A percentile compares a stretch with the other conserved stretches of the same genome.
These are phyloP conservation scores for Macropodus opercularis DNA, from an alignment of 2,797 vertebrate species.

Conservation along the genomic window DNA sequence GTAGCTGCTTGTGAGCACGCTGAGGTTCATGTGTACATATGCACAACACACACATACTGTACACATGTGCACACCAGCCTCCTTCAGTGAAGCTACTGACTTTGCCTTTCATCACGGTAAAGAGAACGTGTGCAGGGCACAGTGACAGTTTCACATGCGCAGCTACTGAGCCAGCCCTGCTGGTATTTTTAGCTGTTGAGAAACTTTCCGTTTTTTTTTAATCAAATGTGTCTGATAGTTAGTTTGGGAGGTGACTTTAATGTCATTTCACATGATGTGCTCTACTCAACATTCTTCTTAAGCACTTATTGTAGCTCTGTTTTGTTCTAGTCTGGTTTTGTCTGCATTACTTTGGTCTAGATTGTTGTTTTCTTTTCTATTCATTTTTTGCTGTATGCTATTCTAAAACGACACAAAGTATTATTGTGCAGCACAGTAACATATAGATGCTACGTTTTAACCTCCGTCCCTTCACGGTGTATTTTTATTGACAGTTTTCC, in stretches of 20 bases:
- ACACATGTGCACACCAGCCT: constrained; percentile 27
- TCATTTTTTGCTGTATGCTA: constrained; percentile 14
- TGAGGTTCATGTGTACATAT: constrained; percentile 25
- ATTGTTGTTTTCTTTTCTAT: constrained; percentile 19
- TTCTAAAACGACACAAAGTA: constrained; percentile 1
- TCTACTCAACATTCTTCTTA: constrained; percentile 13
- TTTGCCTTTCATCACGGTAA: constrained; percentile 61
- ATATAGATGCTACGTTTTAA: constrained; percentile 10
- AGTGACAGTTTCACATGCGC: constrained; percentile 51
- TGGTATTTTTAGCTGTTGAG: constrained; percentile 61
- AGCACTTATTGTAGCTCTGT: not conserved
- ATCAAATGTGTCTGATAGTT: constrained; percentile 51
- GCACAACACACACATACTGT: constrained; percentile 2
- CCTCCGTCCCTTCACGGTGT: constrained; percentile 15
- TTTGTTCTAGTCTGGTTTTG: constrained; percentile 33
- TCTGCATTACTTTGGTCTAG: constrained; percentile 24
- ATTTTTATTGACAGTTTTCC: constrained; percentile 40
- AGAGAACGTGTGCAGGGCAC: constrained; percentile 46
- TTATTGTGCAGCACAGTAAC: constrained; percentile 5
- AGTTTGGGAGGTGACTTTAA: constrained; percentile 48
- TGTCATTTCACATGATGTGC: constrained; percentile 18
- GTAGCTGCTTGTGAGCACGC: constrained; percentile 11
- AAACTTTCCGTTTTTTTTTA: constrained; percentile 14
- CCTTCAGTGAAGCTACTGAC: constrained; percentile 41
- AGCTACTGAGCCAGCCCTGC: constrained; percentile 33